Base-by-base conservation (phyloP, 2,113 vertebrate species). In the Neoarius graeffei region DNA sequence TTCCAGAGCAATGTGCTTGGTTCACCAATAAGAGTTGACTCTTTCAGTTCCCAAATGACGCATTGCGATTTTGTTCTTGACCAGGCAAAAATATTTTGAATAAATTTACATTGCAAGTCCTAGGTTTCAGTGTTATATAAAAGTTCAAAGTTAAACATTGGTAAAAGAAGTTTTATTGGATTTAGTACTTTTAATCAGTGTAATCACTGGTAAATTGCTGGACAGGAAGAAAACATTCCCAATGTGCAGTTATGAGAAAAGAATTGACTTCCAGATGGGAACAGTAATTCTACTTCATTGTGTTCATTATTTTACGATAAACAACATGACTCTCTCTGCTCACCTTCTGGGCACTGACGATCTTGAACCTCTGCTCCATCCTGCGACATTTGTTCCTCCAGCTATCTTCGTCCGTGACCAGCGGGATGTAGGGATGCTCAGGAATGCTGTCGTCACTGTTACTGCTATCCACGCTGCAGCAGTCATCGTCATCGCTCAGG, bases 341-440 rank as follows among this genome's bases (percentile, higher is more conserved):
- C 93, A 98, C 98, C 97, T 99, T 99, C 90, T 99, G 98, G 35
- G 98, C 98, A 0, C 98, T 99, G 91, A 99, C 97, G 1, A 99
- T 99, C 94, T 98, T 98, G 80, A 98, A 99, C 91, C 98, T 97
- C 94, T 99, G 98, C 92, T 99, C 98, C 98, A 98, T 99, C 94
- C 97, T 98, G 93, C 97, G 97, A 92, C 97, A 99, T 88, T 98
- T 99, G 95, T 94, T 97, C 93, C 97, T 98, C 98, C 97, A 99
- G 94, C 97, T 99, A 94, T 99, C 98, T 93, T 99, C 97, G 4
- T 98, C 97, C 0, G 98, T 97, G 89, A 99, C 96, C 89, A 99
- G 94, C 0, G 97, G 98, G 92, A 98, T 93, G 93, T 99, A 99
- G 56, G 98, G 98, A 91, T 97, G 97, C 50, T 99, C 98, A 0